These are phyloP conservation scores for Lethocerus indicus DNA, from an alignment of 1,140 invertebrate genomes.

Conservation along the genomic window DNA sequence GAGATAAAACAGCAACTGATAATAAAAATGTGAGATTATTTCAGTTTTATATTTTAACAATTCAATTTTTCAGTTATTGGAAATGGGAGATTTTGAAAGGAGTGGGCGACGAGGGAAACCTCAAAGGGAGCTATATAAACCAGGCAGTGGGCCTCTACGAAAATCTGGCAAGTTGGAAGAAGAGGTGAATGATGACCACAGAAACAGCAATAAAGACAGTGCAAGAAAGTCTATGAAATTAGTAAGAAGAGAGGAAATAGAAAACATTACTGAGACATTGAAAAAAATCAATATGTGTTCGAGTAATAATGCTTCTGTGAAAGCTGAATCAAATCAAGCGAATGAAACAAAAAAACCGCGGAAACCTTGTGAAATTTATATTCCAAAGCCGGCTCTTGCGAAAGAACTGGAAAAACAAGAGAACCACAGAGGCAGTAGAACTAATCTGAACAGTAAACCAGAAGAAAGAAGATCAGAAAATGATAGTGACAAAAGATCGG, in stretches of 20 bases:
- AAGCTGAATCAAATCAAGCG: not conserved
- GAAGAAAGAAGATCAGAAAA: not conserved
- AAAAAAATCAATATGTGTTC: constrained; percentile 4
- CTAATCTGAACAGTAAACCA: not conserved
- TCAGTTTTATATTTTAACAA: too few species aligned
- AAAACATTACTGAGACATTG: constrained; percentile 2
- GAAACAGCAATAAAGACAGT: not conserved
- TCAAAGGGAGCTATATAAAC: constrained; percentile 21
- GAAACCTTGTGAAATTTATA: constrained; percentile 8
- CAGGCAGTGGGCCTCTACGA: constrained; percentile 20
- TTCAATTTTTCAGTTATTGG: not conserved
- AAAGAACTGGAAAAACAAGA: not conserved
- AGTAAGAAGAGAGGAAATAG: constrained; percentile 1
- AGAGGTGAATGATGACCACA: not conserved
- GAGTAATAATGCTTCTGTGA: not conserved
- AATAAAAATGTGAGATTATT: too few species aligned
- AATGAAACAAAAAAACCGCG: not conserved
- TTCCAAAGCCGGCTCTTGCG: not conserved
- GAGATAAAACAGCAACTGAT: too few species aligned
- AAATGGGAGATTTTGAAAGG: constrained; percentile 5
- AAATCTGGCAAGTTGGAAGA: constrained; percentile 17
- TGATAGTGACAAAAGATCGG: not conserved
- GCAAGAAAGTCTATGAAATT: not conserved
- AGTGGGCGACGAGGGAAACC: constrained; percentile 15
- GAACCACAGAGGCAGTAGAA: not conserved